phyloP scores from a whole-genome alignment of 2,797 vertebrate species.

The Numenius phaeopus region DNA sequence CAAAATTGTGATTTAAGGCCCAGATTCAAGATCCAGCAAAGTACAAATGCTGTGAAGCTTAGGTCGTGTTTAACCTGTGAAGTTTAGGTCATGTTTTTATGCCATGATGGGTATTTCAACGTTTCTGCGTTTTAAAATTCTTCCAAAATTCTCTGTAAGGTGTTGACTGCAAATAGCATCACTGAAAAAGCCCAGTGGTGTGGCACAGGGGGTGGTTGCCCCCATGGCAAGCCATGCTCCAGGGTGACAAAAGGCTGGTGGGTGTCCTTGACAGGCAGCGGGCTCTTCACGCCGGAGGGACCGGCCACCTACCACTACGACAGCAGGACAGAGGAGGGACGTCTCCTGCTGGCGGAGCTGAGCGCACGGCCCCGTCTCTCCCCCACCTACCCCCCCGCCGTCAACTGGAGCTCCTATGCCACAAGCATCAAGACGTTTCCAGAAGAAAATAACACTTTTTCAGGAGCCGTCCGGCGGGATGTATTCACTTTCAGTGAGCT shows the following conservation, averaged over 20 bases:
- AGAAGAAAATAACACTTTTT: conserved; percentile 30
- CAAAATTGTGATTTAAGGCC: neutral
- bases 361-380: conserved; percentile 23
- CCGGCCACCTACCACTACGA: conserved; percentile 66
- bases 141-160: accelerated
- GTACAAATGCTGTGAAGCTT: neutral
- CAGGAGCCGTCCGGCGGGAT: conserved; percentile 56
- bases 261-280: conserved; percentile 64
- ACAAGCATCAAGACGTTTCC: neutral
- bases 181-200: accelerated
- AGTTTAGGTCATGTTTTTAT: neutral
- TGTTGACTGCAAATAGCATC: neutral
- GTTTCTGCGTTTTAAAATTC: neutral
- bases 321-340: conserved; percentile 55
- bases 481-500: conserved; percentile 74
- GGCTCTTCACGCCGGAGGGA: conserved; percentile 58
- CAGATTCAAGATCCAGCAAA: neutral
- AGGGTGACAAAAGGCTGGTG: accelerated
- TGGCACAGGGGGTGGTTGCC: accelerated
- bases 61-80: neutral
- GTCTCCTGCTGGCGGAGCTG: conserved; percentile 69
- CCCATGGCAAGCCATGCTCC: accelerated
- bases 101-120: neutral
- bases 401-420: conserved; percentile 70
- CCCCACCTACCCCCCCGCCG: neutral